Conservation (phyloP, 2,888 invertebrate species). For the Leptura quadrifasciata region DNA sequence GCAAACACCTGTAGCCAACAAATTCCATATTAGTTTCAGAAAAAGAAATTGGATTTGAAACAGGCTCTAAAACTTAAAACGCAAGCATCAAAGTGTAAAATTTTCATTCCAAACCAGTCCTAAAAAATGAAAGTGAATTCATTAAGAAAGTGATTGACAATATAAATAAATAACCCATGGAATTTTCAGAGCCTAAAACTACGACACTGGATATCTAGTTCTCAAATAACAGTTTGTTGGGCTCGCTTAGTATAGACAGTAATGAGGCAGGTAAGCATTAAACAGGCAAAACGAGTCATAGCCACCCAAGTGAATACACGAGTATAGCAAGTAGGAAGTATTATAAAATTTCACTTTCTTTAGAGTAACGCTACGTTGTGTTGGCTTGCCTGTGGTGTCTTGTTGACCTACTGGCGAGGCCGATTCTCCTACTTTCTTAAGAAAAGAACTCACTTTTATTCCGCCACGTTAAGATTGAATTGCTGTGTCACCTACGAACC, state of each 20-base stretch:
- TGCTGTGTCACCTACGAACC: slow-evolving; percentile 45
- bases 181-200: neutral
- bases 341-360: slow-evolving; percentile 63
- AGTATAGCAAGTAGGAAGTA: slow-evolving; percentile 55
- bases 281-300: slow-evolving; percentile 33
- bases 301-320: slow-evolving; percentile 39
- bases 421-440: slow-evolving; percentile 63
- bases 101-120: neutral
- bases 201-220: neutral
- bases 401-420: slow-evolving; percentile 61
- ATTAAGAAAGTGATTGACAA: neutral
- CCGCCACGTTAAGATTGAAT: slow-evolving; percentile 17
- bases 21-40: neutral
- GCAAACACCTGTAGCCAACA: neutral
- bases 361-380: slow-evolving; percentile 47
- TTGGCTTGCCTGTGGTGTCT: slow-evolving; percentile 43
- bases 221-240: neutral
- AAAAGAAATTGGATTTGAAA: neutral
- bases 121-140: slow-evolving; percentile 10
- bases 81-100: neutral
- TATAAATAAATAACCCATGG: slow-evolving; percentile 5
- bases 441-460: slow-evolving; percentile 54
- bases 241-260: slow-evolving; percentile 24
- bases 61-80: neutral
- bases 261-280: slow-evolving; percentile 30